These are phyloP conservation scores for Papilio protenor DNA, from an alignment of 2,888 invertebrate genomes.

Conservation along the genomic window DNA sequence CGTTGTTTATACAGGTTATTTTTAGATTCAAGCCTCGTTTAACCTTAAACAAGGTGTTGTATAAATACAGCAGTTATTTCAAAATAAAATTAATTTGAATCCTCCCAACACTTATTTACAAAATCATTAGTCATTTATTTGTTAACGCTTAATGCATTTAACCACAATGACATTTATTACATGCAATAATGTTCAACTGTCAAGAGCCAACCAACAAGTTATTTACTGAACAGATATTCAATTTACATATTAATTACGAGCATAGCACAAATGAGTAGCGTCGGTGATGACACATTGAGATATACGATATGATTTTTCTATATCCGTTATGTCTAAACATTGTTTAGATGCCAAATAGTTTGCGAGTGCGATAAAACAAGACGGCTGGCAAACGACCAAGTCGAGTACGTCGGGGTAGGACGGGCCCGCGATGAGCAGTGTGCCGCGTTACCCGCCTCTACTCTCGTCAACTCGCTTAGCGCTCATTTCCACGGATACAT, in stretches of 20 bases:
- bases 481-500: conserved; percentile 79
- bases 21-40: background rate
- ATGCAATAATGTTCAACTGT: conserved; percentile 25
- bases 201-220: conserved; percentile 21
- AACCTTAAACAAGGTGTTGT: background rate
- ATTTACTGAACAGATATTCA: conserved; percentile 37
- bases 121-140: conserved; percentile 37
- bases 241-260: conserved; percentile 52
- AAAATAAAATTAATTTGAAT: conserved; percentile 7
- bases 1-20: background rate
- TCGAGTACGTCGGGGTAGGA: conserved; percentile 75
- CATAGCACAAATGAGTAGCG: conserved; percentile 48
- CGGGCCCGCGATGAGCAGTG: conserved; percentile 68
- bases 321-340: conserved; percentile 79
- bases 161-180: conserved; percentile 20
- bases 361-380: conserved; percentile 78
- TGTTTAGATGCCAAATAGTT: conserved; percentile 81
- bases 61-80: background rate
- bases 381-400: conserved; percentile 80
- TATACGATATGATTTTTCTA: conserved; percentile 73
- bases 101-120: background rate
- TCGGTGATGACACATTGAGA: conserved; percentile 70
- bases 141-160: conserved; percentile 44
- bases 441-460: conserved; percentile 52
- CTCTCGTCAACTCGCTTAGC: conserved; percentile 61